Conservation (phyloP, 2,888 invertebrate genomes). For the Trissolcus japonicus region DNA sequence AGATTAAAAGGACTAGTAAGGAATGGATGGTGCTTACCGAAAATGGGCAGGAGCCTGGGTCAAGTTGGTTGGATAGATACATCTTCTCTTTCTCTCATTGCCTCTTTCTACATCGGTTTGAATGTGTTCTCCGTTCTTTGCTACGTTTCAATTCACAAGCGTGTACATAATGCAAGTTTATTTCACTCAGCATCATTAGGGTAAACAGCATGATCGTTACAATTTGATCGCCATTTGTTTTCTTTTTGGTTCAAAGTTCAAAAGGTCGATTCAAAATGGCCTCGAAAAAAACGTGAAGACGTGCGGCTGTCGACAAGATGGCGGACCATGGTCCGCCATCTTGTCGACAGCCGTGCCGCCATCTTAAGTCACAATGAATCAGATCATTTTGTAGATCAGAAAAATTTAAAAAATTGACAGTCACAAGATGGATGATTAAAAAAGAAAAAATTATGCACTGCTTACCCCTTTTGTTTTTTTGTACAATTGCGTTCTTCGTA, state of each 20-base stretch:
- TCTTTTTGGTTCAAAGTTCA: too few species aligned
- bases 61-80: slow-evolving; percentile 71
- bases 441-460: slow-evolving; percentile 1
- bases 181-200: slow-evolving; percentile 45
- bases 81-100: slow-evolving; percentile 69
- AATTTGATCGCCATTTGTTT: slow-evolving; percentile 16
- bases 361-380: too few species aligned
- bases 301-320: too few species aligned
- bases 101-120: slow-evolving; percentile 60
- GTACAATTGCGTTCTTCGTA: too few species aligned
- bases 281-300: too few species aligned
- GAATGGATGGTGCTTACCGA: slow-evolving; percentile 76
- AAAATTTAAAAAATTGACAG: too few species aligned
- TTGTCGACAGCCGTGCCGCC: too few species aligned
- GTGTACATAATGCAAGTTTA: slow-evolving; percentile 51
- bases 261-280: too few species aligned
- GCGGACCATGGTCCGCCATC: too few species aligned
- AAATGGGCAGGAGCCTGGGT: slow-evolving; percentile 76
- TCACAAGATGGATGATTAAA: too few species aligned
- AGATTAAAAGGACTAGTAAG: slow-evolving; percentile 76
- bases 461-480: slow-evolving; percentile 8
- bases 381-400: too few species aligned
- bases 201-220: slow-evolving; percentile 45
- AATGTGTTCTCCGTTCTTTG: slow-evolving; percentile 61
- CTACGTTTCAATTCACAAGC: slow-evolving; percentile 56